A percentile compares a stretch with the other conserved stretches of the same genome.
Conservation (phyloP, 2,113 vertebrate species). For the Saimiri boliviensis region DNA sequence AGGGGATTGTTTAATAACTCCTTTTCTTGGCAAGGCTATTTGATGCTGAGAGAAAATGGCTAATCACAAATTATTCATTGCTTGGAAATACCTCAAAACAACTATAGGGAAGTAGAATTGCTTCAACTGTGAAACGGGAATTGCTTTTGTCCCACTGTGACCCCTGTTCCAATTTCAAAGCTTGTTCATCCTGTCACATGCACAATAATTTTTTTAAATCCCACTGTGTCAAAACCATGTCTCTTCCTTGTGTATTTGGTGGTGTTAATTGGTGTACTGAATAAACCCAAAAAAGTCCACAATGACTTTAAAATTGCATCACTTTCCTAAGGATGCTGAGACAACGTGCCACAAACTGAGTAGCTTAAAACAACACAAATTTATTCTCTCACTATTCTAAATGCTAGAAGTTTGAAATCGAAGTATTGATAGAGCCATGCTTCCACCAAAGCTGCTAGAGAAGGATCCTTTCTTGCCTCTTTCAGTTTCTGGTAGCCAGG, state of each 20-base stretch:
- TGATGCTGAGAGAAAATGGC: constrained; percentile 18
- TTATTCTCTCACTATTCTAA: not conserved
- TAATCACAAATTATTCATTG: not conserved
- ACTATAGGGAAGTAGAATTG: not conserved
- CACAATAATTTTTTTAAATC: not conserved
- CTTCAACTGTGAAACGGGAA: not conserved
- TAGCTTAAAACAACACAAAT: not conserved
- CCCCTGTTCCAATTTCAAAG: not conserved
- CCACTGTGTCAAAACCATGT: not conserved
- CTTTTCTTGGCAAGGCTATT: not conserved
- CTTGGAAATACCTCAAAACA: constrained; percentile 13
- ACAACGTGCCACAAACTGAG: not conserved
- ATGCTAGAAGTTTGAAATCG: not conserved
- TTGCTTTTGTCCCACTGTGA: not conserved
- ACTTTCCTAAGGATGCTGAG: not conserved
- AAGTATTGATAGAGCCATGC: accelerated
- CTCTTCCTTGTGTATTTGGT: not conserved
- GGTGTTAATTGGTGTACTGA: not conserved
- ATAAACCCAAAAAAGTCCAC: not conserved
- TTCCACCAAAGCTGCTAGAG: not conserved
- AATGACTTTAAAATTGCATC: not conserved
- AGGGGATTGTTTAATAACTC: not conserved
- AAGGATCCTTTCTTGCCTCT: not conserved
- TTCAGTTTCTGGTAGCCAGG: not conserved
- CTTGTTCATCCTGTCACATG: not conserved